Percentiles rank a stretch among this genome's conserved stretches.
Conservation (phyloP, 2,113 vertebrate genomes). For the Ceyx melanurus region DNA sequence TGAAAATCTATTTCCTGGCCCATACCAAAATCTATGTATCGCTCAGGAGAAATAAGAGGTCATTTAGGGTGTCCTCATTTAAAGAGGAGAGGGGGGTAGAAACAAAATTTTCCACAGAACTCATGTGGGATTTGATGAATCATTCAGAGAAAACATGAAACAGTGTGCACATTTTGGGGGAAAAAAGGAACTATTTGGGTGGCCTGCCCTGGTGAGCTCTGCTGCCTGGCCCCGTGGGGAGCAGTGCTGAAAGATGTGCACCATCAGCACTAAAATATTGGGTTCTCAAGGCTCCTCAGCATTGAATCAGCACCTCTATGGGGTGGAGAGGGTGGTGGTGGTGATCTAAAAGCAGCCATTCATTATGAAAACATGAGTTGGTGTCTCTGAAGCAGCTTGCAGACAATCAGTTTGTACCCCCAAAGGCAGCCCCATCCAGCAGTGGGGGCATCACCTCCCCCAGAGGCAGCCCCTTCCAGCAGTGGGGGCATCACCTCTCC, state of each 20-base stretch:
- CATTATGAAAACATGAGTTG: background rate
- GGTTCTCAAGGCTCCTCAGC: background rate
- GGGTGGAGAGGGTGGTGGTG: no score
- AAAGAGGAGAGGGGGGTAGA: background rate
- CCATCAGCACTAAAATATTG: background rate
- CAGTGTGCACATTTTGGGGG: background rate
- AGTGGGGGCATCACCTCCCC: fast-evolving
- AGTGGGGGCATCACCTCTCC: fast-evolving
- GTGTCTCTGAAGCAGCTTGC: background rate
- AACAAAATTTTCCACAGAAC: background rate
- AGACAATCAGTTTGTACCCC: background rate
- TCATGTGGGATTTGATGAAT: background rate
- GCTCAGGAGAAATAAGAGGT: background rate
- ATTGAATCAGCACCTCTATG: background rate
- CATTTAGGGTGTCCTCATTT: background rate
- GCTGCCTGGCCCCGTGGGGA: fast-evolving
- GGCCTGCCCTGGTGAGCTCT: background rate
- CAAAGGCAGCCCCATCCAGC: background rate
- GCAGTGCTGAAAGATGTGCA: background rate
- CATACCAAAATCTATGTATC: background rate
- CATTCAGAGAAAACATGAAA: background rate
- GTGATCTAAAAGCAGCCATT: background rate
- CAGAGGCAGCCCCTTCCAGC: background rate
- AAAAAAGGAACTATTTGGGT: background rate
- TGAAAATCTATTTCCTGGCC: background rate